phyloP scores from a whole-genome alignment of 2,113 vertebrate species.

The Tor tambroides region DNA sequence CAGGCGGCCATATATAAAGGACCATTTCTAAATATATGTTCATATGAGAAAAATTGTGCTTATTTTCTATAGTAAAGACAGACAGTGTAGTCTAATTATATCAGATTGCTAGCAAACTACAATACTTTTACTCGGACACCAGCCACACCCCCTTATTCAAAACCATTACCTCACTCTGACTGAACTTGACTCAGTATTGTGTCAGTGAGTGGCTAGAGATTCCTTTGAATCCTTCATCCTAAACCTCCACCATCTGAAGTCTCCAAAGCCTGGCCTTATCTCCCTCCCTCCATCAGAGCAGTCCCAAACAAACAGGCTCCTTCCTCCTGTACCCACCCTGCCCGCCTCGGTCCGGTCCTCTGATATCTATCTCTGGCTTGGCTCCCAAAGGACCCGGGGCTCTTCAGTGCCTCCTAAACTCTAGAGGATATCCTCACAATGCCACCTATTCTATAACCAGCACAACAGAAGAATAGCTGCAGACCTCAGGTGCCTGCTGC shows the following conservation, averaged over 20 bases:
- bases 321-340: conserved; percentile 34
- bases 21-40: neutral
- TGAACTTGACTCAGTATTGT: neutral
- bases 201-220: neutral
- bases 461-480: conserved; percentile 9
- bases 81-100: neutral
- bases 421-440: conserved; percentile 43
- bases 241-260: neutral
- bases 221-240: neutral
- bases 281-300: conserved; percentile 11
- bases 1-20: neutral
- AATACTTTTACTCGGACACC: neutral
- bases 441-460: conserved; percentile 16
- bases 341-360: neutral
- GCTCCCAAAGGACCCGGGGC: neutral
- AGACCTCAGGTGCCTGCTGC: neutral
- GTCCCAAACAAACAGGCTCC: conserved; percentile 36
- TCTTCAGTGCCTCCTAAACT: neutral
- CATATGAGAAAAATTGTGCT: neutral
- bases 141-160: neutral
- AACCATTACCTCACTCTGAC: neutral
- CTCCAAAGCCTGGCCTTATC: conserved; percentile 25
- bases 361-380: conserved; percentile 21
- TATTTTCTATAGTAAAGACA: neutral
- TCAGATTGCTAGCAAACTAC: neutral